phyloP scores from a whole-genome alignment of 1,140 invertebrate genomes.

The Lepidostoma basale region DNA sequence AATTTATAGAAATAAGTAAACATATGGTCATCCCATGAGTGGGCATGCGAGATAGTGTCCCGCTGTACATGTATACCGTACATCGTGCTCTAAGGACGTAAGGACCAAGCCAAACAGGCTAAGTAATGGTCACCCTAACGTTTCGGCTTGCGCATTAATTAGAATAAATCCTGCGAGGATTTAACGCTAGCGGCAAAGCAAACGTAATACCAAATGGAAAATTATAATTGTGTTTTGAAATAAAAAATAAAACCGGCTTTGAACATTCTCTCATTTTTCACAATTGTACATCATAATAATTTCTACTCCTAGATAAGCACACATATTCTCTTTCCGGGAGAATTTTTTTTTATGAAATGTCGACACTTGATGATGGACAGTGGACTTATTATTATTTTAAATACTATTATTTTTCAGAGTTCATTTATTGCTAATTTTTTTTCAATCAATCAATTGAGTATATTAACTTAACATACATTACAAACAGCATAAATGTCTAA shows the following conservation, averaged over 20 bases:
- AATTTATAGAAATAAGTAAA: background rate
- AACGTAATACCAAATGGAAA: background rate
- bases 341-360: background rate
- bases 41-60: constrained; percentile 4
- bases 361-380: too few species aligned
- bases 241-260: too few species aligned
- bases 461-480: too few species aligned
- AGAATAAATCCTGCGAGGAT: constrained; percentile 5
- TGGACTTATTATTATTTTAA: too few species aligned
- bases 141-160: constrained; percentile 19
- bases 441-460: too few species aligned
- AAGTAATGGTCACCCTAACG: constrained; percentile 17
- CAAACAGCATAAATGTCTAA: too few species aligned
- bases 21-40: background rate
- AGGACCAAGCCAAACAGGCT: constrained; percentile 7
- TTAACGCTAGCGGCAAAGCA: background rate
- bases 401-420: too few species aligned
- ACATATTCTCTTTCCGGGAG: background rate
- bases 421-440: too few species aligned
- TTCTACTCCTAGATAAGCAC: background rate
- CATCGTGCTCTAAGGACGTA: background rate
- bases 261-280: too few species aligned
- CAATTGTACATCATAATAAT: background rate
- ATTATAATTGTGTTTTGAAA: too few species aligned
- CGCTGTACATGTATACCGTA: too few species aligned